Conservation (phyloP, 2,888 invertebrate species). For the Cyclophora punctaria region DNA sequence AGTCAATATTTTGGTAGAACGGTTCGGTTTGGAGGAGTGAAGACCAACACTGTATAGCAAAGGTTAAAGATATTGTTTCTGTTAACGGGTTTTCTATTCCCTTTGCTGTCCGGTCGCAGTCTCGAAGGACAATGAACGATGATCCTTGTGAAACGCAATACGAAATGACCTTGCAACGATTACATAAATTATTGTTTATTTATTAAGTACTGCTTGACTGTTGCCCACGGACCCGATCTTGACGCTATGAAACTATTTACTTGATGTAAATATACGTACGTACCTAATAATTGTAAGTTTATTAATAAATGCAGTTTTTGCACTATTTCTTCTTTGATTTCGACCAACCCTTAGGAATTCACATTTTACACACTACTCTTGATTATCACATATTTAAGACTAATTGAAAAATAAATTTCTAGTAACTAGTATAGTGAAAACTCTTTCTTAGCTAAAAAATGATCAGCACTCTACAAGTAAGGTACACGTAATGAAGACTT, state of each 20-base stretch:
- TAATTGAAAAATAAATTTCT: too few species aligned
- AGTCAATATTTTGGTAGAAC: neutral
- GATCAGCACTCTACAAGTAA: too few species aligned
- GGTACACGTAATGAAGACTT: too few species aligned
- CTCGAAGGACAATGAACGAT: constrained; percentile 18
- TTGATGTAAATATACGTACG: constrained; percentile 54
- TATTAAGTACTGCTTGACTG: constrained; percentile 65
- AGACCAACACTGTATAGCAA: constrained; percentile 31
- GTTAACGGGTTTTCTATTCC: constrained; percentile 13
- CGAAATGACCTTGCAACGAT: constrained; percentile 38
- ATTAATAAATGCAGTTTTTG: constrained; percentile 66
- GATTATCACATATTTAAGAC: too few species aligned
- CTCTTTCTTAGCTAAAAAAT: too few species aligned
- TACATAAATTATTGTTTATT: constrained; percentile 41
- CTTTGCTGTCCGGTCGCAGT: constrained; percentile 32
- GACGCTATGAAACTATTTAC: constrained; percentile 66
- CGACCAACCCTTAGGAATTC: too few species aligned
- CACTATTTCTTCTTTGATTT: constrained; percentile 16
- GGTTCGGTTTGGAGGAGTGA: constrained; percentile 13
- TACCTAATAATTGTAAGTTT: constrained; percentile 30
- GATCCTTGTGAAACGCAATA: constrained; percentile 32
- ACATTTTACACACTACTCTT: too few species aligned
- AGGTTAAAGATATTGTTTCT: constrained; percentile 13
- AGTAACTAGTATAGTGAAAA: too few species aligned
- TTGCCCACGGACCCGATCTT: constrained; percentile 71